Evolutionary conservation across 1,140 invertebrate genomes (phyloP).

Genomic region (Bradysia coprophila): DNA sequence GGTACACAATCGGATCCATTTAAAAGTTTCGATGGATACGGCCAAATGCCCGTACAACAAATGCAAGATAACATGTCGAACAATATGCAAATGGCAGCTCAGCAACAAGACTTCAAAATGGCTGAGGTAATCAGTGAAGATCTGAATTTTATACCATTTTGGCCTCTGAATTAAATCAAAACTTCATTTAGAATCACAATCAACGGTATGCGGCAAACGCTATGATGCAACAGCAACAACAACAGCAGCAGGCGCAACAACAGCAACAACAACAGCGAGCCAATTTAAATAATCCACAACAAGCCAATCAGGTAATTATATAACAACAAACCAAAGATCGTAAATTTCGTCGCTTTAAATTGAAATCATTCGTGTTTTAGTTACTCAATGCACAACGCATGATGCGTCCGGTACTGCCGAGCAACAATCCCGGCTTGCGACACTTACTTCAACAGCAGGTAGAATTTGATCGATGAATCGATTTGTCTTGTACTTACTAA

Average conservation of each 20-base stretch:
- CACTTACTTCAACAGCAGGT: slow-evolving; percentile 40
- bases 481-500: too few relatives aligned
- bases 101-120: too few relatives aligned
- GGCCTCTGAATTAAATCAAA: too few relatives aligned
- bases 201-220: too few relatives aligned
- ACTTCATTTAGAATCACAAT: too few relatives aligned
- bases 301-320: not conserved
- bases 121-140: too few relatives aligned
- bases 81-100: not conserved
- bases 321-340: not conserved
- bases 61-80: not conserved
- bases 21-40: not conserved
- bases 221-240: slow-evolving; percentile 13
- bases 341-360: not conserved
- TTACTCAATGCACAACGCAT: slow-evolving; percentile 26
- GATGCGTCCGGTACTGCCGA: slow-evolving; percentile 37
- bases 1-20: slow-evolving; percentile 5
- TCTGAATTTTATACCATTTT: too few relatives aligned
- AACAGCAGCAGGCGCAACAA: slow-evolving; percentile 24
- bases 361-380: not conserved
- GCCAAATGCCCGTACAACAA: not conserved
- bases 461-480: too few relatives aligned
- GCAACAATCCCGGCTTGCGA: slow-evolving; percentile 43
- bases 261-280: slow-evolving; percentile 12
- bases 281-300: not conserved